These are phyloP conservation scores for Orius laevigatus DNA, from an alignment of 1,140 invertebrate species.

Conservation along the genomic window DNA sequence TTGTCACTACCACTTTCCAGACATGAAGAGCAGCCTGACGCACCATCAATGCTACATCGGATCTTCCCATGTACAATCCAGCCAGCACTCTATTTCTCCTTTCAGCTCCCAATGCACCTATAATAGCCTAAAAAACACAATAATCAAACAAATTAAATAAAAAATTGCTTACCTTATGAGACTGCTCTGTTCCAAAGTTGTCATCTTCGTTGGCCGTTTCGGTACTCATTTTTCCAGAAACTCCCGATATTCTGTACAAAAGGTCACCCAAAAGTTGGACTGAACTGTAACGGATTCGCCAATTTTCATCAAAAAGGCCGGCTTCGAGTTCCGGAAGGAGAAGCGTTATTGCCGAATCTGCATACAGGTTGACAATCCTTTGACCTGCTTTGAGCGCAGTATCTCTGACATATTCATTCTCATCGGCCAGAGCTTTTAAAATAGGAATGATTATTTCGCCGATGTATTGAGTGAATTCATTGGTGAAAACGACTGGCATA, in stretches of 20 bases:
- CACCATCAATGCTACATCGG: conserved; percentile 92
- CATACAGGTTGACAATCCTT: conserved; percentile 89
- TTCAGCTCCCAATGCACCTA: conserved; percentile 71
- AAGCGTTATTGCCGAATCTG: conserved; percentile 85
- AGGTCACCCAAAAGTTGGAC: conserved; percentile 94
- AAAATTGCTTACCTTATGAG: conserved; percentile 41
- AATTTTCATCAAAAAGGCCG: conserved; percentile 92
- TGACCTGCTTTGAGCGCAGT: conserved; percentile 94
- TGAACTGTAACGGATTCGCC: conserved; percentile 92
- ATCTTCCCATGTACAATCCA: conserved; percentile 93
- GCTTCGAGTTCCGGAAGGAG: conserved; percentile 87
- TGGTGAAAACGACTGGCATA: conserved; percentile 90
- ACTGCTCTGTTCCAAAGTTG: conserved; percentile 96
- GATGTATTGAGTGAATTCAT: conserved; percentile 91
- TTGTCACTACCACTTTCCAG: conserved; percentile 93
- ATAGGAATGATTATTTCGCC: conserved; percentile 96
- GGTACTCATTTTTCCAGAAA: conserved; percentile 97
- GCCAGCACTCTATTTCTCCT: conserved; percentile 84
- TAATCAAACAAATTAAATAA: background rate
- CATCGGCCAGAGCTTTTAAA: conserved; percentile 92
- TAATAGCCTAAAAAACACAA: conserved; percentile 49
- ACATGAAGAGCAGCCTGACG: conserved; percentile 93
- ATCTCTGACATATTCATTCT: conserved; percentile 96
- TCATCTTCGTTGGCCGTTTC: conserved; percentile 96
- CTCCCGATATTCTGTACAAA: conserved; percentile 90